Evolutionary conservation across 1,140 invertebrate species (phyloP).

Genomic region (Adoxophyes honmai): DNA sequence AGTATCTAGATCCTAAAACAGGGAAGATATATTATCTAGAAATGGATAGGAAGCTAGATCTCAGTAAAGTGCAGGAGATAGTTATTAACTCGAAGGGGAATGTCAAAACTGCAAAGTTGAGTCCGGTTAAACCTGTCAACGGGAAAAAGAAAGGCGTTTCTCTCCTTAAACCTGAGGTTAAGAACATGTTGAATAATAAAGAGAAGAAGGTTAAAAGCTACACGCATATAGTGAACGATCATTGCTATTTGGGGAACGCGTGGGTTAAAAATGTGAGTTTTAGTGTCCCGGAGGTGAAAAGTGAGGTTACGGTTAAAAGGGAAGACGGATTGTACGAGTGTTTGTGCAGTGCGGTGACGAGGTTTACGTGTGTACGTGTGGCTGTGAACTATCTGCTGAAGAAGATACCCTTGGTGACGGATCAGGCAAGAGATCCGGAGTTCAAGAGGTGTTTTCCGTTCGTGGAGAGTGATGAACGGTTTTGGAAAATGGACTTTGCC

Average conservation of each 20-base stretch:
- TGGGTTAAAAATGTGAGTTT: constrained; percentile 10
- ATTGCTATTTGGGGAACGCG: constrained; percentile 45
- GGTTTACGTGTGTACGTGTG: constrained; percentile 38
- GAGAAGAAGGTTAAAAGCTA: constrained; percentile 11
- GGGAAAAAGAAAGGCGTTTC: constrained; percentile 44
- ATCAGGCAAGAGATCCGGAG: constrained; percentile 34
- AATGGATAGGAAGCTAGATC: constrained; percentile 56
- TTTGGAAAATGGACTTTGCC: constrained; percentile 63
- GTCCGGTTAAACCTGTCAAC: constrained; percentile 52
- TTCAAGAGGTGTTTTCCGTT: constrained; percentile 58
- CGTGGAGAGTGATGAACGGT: constrained; percentile 55
- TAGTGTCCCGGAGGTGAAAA: constrained; percentile 7
- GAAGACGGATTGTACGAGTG: constrained; percentile 29
- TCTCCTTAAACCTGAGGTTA: constrained; percentile 47
- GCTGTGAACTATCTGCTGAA: constrained; percentile 56
- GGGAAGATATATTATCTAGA: constrained; percentile 68
- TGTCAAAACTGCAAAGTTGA: constrained; percentile 48
- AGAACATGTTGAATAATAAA: constrained; percentile 31
- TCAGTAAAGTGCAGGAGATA: constrained; percentile 61
- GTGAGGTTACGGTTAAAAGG: constrained; percentile 23
- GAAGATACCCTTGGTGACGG: constrained; percentile 57
- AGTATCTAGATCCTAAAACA: constrained; percentile 62
- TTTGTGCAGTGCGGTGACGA: constrained; percentile 30
- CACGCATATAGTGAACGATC: constrained; percentile 64
- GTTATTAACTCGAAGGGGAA: constrained; percentile 47